A percentile compares a stretch with the other conserved stretches of the same genome.
phyloP scores from a whole-genome alignment of 2,113 vertebrate species.

The Sinocyclocheilus anophthalmus region DNA sequence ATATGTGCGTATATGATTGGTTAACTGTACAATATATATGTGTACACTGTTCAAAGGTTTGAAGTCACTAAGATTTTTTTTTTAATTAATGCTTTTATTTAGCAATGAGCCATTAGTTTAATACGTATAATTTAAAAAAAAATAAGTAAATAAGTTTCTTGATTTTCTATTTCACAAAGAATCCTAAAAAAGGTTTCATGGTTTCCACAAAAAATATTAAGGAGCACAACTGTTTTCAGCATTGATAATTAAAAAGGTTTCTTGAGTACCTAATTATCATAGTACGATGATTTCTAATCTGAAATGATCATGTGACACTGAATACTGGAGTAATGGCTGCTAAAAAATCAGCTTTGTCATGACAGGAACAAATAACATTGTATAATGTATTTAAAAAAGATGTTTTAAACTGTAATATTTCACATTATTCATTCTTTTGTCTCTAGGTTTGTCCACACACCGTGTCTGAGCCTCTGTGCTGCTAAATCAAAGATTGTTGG shows the following conservation, averaged over 20 bases:
- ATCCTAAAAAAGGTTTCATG: no score
- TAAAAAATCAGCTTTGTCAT: background rate
- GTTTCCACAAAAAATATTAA: background rate
- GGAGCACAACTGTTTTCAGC: background rate
- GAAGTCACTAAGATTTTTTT: no score
- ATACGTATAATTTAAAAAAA: background rate
- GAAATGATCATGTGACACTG: background rate
- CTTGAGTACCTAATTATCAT: background rate
- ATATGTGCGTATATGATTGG: constrained; percentile 62
- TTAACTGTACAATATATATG: no score
- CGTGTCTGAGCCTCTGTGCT: background rate
- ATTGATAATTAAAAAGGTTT: background rate
- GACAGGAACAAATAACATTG: background rate
- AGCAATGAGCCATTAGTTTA: constrained; percentile 7
- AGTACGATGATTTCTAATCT: background rate
- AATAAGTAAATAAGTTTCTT: no score
- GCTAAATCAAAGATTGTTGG: background rate
- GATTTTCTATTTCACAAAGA: no score
- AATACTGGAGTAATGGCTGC: background rate
- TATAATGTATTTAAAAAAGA: constrained; percentile 1
- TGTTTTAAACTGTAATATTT: background rate
- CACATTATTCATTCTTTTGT: background rate
- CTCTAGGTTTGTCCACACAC: background rate
- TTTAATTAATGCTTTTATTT: background rate
- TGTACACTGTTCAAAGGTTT: no score